Base-by-base conservation (phyloP, 2,797 vertebrate genomes). In the Sciurus carolinensis region DNA sequence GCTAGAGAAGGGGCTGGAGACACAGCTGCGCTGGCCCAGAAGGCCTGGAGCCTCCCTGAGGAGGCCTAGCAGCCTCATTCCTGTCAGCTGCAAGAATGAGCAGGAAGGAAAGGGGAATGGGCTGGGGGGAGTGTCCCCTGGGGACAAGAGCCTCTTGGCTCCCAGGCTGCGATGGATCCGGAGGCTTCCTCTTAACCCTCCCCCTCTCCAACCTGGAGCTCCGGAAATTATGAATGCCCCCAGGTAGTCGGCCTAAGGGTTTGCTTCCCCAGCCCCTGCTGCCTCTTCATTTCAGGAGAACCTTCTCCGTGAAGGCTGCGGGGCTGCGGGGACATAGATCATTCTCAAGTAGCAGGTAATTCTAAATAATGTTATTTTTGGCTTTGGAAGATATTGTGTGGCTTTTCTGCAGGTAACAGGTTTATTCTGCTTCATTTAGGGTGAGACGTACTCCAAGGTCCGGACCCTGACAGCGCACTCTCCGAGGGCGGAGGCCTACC, bases 21-120 rank as follows among this genome's bases (percentile, higher is more conserved):
- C 66, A 91, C 96, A 97, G 95, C 97, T 97, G 97, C 14, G 4
- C 36, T 72, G 92, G 96, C 95, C 97, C 95, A 95, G 87, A 95
- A 95, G 96, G 95, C 87, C 96, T 28, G 28, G 71, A 39, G 77
- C 39, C 50, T 94, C 95, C 96, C 97, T 0, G 10, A 54, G 97
- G 91, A 96, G 91, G 81, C 86, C 50, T n/a, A 9, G 24, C 44
- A 76, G 81, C 76, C 85, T 80, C 69, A n/a, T 91, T 95, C 84
- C 69, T 50, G 90, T 91, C 73, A 17, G 69, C 76, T 39, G 52
- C 86, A 91, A 22, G 59, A 62, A 62, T 62, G 90, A 82, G 84
- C 96, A 94, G 95, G 95, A 94, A 94, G 96, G 93, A 91, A 59
- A 67, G 26, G 52, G 30, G 84, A 47, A 47, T 59, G 52, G 90